Evolutionary conservation across 2,797 vertebrate genomes (phyloP).

Genomic region (Pteronotus mesoamericanus): DNA sequence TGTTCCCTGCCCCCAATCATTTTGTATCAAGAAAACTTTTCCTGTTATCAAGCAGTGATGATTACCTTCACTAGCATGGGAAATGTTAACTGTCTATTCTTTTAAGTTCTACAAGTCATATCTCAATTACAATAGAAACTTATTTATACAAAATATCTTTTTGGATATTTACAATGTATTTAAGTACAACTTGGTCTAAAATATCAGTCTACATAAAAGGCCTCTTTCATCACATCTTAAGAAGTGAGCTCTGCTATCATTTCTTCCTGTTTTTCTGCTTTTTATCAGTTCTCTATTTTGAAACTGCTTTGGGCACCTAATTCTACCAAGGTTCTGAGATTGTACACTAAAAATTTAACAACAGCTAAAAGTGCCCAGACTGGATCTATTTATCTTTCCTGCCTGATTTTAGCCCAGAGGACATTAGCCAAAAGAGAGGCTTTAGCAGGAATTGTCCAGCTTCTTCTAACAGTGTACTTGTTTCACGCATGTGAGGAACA

Average conservation of each 20-base stretch:
- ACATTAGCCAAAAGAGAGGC: slow-evolving; percentile 56
- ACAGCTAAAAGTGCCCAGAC: slow-evolving; percentile 83
- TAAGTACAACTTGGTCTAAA: slow-evolving; percentile 46
- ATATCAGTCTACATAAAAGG: slow-evolving; percentile 45
- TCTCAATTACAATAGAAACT: slow-evolving; percentile 73
- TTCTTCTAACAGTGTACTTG: slow-evolving; percentile 75
- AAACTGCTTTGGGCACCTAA: neutral
- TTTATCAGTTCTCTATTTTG: neutral
- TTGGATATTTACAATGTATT: slow-evolving; percentile 64
- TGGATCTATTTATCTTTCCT: slow-evolving; percentile 80
- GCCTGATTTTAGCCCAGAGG: slow-evolving; percentile 9
- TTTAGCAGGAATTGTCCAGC: slow-evolving; percentile 76
- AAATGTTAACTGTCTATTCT: slow-evolving; percentile 78
- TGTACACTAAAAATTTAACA: slow-evolving; percentile 76
- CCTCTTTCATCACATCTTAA: slow-evolving; percentile 17
- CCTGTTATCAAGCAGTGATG: slow-evolving; percentile 48
- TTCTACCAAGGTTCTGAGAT: slow-evolving; percentile 6
- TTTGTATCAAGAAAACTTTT: slow-evolving; percentile 41
- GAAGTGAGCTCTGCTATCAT: neutral
- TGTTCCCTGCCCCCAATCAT: slow-evolving; percentile 50
- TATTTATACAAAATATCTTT: slow-evolving; percentile 67
- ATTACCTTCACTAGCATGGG: slow-evolving; percentile 43
- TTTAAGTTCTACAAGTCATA: slow-evolving; percentile 72
- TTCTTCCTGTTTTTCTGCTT: neutral
- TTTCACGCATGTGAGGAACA: slow-evolving; percentile 79